Evolutionary conservation across 1,140 invertebrate species (phyloP).

Genomic region (Argopecten irradians): DNA sequence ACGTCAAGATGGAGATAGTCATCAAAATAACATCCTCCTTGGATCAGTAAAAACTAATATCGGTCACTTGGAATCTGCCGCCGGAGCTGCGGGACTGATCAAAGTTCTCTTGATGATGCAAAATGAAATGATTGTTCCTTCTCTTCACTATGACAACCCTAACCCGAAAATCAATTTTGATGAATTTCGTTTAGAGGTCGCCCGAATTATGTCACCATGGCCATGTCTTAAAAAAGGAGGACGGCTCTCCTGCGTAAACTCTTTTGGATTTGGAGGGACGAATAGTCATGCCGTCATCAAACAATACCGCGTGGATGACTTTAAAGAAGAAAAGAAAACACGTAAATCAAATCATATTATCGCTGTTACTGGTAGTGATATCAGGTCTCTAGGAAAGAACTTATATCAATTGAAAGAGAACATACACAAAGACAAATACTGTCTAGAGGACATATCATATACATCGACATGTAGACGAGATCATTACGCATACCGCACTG

Average conservation of each 20-base stretch:
- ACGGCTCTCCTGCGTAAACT: slow-evolving; percentile 90
- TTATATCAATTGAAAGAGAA: slow-evolving; percentile 15
- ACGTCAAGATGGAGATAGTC: neutral
- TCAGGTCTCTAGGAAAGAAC: slow-evolving; percentile 25
- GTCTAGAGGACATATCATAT: slow-evolving; percentile 38
- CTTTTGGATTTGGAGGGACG: slow-evolving; percentile 97
- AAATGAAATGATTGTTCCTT: slow-evolving; percentile 88
- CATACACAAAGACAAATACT: neutral
- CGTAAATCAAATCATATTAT: neutral
- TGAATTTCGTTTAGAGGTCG: slow-evolving; percentile 74
- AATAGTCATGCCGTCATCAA: slow-evolving; percentile 93
- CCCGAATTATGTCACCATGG: slow-evolving; percentile 86
- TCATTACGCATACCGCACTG: slow-evolving; percentile 40
- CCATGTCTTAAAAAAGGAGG: slow-evolving; percentile 81
- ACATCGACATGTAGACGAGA: slow-evolving; percentile 42
- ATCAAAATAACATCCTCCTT: slow-evolving; percentile 77
- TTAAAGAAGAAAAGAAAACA: slow-evolving; percentile 65
- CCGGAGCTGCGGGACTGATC: slow-evolving; percentile 90
- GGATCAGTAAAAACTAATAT: slow-evolving; percentile 98
- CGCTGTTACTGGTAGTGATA: neutral
- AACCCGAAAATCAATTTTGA: slow-evolving; percentile 87
- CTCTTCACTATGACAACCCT: slow-evolving; percentile 90
- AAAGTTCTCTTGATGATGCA: slow-evolving; percentile 95
- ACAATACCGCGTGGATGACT: slow-evolving; percentile 72
- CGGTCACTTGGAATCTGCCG: slow-evolving; percentile 96